Conservation (phyloP, 2,797 vertebrate genomes). For the Staurois parvus region DNA sequence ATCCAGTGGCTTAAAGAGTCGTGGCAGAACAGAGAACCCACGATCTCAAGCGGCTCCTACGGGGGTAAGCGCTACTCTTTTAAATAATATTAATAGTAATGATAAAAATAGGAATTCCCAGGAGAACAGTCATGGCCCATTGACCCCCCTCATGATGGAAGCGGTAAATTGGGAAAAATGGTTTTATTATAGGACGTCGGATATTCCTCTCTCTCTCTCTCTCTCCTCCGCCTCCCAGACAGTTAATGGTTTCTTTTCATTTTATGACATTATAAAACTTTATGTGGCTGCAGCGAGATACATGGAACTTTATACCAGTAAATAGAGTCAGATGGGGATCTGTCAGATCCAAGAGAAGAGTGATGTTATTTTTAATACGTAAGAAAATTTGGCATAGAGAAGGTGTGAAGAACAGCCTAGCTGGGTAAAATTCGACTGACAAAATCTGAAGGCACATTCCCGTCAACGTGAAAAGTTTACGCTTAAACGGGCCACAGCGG, state of each 20-base stretch:
- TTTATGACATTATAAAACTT: conserved; percentile 44
- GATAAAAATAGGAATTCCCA: no score
- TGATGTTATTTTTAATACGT: conserved; percentile 22
- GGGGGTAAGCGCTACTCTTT: no score
- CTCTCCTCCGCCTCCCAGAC: conserved; percentile 10
- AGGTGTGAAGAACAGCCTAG: neutral
- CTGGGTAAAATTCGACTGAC: no score
- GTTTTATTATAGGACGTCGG: neutral
- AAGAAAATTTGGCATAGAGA: conserved; percentile 2
- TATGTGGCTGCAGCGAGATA: conserved; percentile 15
- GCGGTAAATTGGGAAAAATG: conserved; percentile 6
- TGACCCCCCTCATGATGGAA: no score
- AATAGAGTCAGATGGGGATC: conserved; percentile 42
- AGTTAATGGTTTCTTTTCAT: conserved; percentile 24
- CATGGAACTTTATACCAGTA: conserved; percentile 27
- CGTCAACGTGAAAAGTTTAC: no score
- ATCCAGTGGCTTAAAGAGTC: no score
- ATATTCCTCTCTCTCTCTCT: neutral
- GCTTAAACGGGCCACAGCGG: no score
- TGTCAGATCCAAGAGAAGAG: conserved; percentile 22
- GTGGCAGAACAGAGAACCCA: no score
- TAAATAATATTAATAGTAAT: no score
- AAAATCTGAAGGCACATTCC: no score
- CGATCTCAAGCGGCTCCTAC: no score
- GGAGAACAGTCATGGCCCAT: no score